These are phyloP conservation scores for Drosophila paulistorum DNA, from an alignment of 1,140 invertebrate species.

Conservation along the genomic window DNA sequence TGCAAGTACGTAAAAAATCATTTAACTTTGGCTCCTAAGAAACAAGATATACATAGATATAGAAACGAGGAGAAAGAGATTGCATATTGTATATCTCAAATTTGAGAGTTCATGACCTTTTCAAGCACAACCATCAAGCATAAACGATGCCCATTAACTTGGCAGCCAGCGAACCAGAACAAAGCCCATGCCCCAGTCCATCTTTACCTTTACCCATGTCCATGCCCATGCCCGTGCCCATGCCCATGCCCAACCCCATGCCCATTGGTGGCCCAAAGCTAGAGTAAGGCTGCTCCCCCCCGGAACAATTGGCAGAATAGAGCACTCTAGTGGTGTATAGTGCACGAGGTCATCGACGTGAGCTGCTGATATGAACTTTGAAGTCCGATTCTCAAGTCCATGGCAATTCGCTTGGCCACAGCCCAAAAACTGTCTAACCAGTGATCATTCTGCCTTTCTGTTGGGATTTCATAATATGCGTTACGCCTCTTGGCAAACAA, in stretches of 20 bases:
- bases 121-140: slow-evolving; percentile 58
- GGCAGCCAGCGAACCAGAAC: slow-evolving; percentile 68
- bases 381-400: slow-evolving; percentile 9
- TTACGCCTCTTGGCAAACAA: slow-evolving; percentile 61
- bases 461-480: slow-evolving; percentile 43
- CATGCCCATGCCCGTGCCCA: not conserved
- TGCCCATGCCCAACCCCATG: slow-evolving; percentile 1
- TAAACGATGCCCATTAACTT: slow-evolving; percentile 72
- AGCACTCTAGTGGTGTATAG: slow-evolving; percentile 32
- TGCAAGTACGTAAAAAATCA: slow-evolving; percentile 7
- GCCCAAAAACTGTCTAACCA: slow-evolving; percentile 20
- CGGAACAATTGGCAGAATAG: slow-evolving; percentile 32
- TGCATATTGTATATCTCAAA: slow-evolving; percentile 37
- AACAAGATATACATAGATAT: no score
- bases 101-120: slow-evolving; percentile 69
- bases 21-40: not conserved
- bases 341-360: slow-evolving; percentile 67
- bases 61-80: not conserved
- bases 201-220: not conserved
- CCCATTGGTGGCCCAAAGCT: not conserved
- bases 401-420: slow-evolving; percentile 16
- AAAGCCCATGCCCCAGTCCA: slow-evolving; percentile 7
- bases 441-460: slow-evolving; percentile 36
- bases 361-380: slow-evolving; percentile 25
- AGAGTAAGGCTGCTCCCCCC: slow-evolving; percentile 21